phyloP scores from a whole-genome alignment of 2,888 invertebrate genomes.

The Eupithecia dodoneata region DNA sequence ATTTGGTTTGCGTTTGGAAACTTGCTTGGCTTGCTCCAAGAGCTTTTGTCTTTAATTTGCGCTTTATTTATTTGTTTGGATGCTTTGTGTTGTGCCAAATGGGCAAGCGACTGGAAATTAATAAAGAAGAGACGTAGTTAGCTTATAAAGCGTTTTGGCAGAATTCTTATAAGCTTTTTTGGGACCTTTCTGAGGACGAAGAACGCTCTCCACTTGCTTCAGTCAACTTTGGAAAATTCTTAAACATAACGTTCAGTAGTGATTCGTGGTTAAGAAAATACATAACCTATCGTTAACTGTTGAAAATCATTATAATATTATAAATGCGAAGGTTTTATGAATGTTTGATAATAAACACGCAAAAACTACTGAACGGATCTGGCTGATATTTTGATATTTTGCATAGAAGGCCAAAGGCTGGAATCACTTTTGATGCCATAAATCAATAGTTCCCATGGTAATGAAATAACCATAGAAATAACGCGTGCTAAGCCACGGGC shows the following conservation, averaged over 20 bases:
- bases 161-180: not conserved
- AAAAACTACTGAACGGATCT: too few species aligned
- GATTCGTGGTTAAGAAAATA: too few species aligned
- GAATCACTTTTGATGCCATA: too few species aligned
- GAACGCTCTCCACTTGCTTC: not conserved
- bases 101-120: not conserved
- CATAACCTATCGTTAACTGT: not conserved
- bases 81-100: constrained; percentile 8
- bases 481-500: too few species aligned
- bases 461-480: too few species aligned
- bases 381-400: too few species aligned
- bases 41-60: constrained; percentile 23
- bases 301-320: not conserved
- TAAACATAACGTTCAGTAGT: not conserved
- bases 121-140: not conserved
- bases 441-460: too few species aligned
- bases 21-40: constrained; percentile 38
- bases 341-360: too few species aligned
- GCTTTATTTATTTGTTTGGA: not conserved
- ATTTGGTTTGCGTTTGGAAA: constrained; percentile 58
- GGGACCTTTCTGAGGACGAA: not conserved
- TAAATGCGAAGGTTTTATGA: too few species aligned
- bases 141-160: not conserved
- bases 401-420: too few species aligned
- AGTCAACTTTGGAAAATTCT: not conserved